Conservation (phyloP, 2,888 invertebrate species). For the Lydus trimaculatus region DNA sequence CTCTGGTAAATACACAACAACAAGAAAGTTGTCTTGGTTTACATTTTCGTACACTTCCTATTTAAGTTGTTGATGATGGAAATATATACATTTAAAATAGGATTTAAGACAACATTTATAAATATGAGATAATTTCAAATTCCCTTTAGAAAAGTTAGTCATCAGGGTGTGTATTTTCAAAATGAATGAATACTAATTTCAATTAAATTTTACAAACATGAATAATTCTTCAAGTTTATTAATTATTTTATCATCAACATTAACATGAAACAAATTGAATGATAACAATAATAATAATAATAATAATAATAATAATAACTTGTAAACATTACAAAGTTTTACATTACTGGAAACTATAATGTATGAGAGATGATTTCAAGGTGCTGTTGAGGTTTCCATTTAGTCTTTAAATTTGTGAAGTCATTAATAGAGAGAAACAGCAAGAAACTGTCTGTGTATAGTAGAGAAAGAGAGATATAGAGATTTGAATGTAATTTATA, state of each 20-base stretch:
- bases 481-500: neutral
- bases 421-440: neutral
- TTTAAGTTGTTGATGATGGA: neutral
- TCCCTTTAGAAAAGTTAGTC: neutral
- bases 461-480: neutral
- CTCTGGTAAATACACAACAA: neutral
- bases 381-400: constrained; percentile 3
- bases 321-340: neutral
- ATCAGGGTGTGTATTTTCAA: neutral
- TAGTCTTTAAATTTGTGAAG: neutral
- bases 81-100: neutral
- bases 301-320: neutral
- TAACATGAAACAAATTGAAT: neutral
- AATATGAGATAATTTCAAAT: neutral
- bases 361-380: neutral
- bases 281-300: too few relatives aligned
- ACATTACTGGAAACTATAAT: neutral
- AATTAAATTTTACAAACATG: neutral
- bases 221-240: constrained; percentile 1
- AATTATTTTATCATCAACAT: neutral
- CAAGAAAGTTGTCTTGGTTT: neutral
- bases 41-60: neutral
- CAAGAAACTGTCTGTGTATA: too few relatives aligned
- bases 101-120: neutral
- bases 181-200: neutral